Percentiles rank a stretch among this genome's conserved stretches.
These are phyloP conservation scores for Spisula solida DNA, from an alignment of 2,888 invertebrate genomes.

Conservation along the genomic window DNA sequence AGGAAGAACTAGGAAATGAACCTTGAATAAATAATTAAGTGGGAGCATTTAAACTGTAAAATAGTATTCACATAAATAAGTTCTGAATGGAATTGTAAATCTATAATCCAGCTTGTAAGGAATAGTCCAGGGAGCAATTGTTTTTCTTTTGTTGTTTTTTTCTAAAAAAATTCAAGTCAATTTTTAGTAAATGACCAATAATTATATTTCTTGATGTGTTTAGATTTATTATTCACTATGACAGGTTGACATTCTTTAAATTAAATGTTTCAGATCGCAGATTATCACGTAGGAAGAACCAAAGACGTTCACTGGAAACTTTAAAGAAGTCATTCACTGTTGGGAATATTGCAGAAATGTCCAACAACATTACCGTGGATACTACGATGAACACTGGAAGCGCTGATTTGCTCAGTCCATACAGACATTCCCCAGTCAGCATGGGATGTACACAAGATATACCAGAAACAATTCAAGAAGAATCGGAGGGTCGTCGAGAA, in stretches of 20 bases:
- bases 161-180: too few relatives aligned
- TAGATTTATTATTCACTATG: too few relatives aligned
- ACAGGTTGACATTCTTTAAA: not conserved
- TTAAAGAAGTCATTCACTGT: slow-evolving; percentile 81
- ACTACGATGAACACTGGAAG: slow-evolving; percentile 29
- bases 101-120: too few relatives aligned
- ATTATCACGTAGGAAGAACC: slow-evolving; percentile 76
- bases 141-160: too few relatives aligned
- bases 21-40: too few relatives aligned
- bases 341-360: slow-evolving; percentile 7
- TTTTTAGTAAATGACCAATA: too few relatives aligned
- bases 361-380: not conserved
- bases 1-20: too few relatives aligned
- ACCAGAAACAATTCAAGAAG: slow-evolving; percentile 81
- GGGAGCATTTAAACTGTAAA: too few relatives aligned
- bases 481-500: slow-evolving; percentile 72
- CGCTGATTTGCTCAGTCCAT: slow-evolving; percentile 45
- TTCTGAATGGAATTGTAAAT: too few relatives aligned
- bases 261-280: slow-evolving; percentile 78
- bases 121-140: too few relatives aligned
- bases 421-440: slow-evolving; percentile 61
- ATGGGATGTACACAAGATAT: slow-evolving; percentile 69
- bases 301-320: slow-evolving; percentile 73
- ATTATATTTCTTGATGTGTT: too few relatives aligned
- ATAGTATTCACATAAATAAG: too few relatives aligned